Percentiles rank a stretch among this genome's conserved stretches.
These are phyloP conservation scores for Fringilla coelebs DNA, from an alignment of 2,797 vertebrate genomes.

Conservation along the genomic window DNA sequence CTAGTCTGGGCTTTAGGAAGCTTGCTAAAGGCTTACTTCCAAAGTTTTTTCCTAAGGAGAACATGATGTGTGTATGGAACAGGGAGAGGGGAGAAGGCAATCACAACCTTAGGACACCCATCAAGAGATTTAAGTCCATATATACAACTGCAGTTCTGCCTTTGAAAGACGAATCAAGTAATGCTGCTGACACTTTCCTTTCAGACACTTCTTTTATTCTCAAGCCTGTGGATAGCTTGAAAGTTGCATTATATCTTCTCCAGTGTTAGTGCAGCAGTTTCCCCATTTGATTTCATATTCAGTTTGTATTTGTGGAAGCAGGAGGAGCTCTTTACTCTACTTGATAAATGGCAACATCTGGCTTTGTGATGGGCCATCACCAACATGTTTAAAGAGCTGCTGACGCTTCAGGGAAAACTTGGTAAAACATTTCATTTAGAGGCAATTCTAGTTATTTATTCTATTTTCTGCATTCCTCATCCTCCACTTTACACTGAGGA, in stretches of 20 bases:
- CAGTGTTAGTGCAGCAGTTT: slow-evolving; percentile 40
- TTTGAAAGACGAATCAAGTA: slow-evolving; percentile 31
- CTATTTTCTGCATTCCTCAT: slow-evolving; percentile 29
- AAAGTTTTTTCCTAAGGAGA: not conserved
- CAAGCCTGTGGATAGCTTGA: not conserved
- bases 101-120: not conserved
- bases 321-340: slow-evolving; percentile 58
- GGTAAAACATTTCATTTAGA: slow-evolving; percentile 58
- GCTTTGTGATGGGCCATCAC: slow-evolving; percentile 64
- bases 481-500: not conserved
- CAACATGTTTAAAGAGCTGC: slow-evolving; percentile 57
- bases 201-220: slow-evolving; percentile 33
- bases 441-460: slow-evolving; percentile 59
- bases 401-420: slow-evolving; percentile 59
- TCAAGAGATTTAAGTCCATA: slow-evolving; percentile 11
- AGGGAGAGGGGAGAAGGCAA: not conserved
- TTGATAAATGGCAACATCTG: slow-evolving; percentile 69
- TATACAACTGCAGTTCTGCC: not conserved
- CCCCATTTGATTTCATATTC: slow-evolving; percentile 58
- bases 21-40: not conserved
- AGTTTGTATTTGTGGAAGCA: slow-evolving; percentile 63
- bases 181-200: not conserved
- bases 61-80: not conserved
- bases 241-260: slow-evolving; percentile 42
- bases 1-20: not conserved